Evolutionary conservation across 1,140 invertebrate species (phyloP).

Genomic region (Hypsibius dujardini): DNA sequence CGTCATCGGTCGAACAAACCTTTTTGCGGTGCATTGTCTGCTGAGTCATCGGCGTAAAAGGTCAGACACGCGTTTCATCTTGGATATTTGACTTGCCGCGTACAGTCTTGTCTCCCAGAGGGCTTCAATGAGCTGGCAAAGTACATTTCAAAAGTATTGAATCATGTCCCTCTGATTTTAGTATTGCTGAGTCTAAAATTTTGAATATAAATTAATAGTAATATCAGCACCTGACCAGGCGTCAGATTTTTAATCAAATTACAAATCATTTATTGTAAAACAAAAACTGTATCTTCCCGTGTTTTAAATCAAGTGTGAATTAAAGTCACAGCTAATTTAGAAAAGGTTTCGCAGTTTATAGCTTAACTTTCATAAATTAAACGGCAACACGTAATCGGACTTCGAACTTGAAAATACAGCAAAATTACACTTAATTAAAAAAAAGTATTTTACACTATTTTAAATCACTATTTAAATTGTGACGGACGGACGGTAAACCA

Average conservation of each 20-base stretch:
- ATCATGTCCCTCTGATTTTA: background rate
- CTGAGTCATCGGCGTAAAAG: background rate
- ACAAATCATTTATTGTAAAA: too few species aligned
- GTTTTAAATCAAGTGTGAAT: too few species aligned
- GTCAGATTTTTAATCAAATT: too few species aligned
- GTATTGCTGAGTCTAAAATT: conserved; percentile 52
- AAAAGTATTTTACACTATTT: too few species aligned
- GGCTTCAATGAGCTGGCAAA: background rate
- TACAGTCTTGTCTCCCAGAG: conserved; percentile 14
- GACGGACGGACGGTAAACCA: conserved; percentile 50
- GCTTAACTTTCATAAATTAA: too few species aligned
- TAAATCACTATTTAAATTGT: background rate
- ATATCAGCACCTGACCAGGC: conserved; percentile 32
- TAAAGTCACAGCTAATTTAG: too few species aligned
- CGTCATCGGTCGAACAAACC: too few species aligned
- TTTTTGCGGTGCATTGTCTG: background rate
- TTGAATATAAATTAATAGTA: conserved; percentile 60
- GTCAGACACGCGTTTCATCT: conserved; percentile 6
- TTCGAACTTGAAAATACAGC: too few species aligned
- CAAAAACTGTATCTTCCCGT: too few species aligned
- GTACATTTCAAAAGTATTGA: background rate
- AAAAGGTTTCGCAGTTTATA: too few species aligned
- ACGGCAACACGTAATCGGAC: too few species aligned
- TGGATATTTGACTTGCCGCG: background rate
- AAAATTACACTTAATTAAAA: too few species aligned